phyloP scores from a whole-genome alignment of 2,888 invertebrate genomes.

The Ormyrus pomaceus region DNA sequence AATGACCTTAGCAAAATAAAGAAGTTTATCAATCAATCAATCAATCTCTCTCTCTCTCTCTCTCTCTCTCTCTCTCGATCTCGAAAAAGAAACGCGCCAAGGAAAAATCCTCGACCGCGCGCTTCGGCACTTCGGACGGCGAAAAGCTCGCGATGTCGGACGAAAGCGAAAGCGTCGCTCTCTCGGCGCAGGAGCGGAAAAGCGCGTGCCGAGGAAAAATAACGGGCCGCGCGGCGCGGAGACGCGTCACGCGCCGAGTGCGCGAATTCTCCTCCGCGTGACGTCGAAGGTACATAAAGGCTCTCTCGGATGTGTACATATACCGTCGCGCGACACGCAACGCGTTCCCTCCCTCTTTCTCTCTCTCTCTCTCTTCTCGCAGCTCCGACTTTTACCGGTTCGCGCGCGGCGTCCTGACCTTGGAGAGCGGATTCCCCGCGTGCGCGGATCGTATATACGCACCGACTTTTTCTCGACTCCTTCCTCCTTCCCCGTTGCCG shows the following conservation, averaged over 20 bases:
- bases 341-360: slow-evolving; percentile 19
- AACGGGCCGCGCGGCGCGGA: slow-evolving; percentile 7
- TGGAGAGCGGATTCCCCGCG: slow-evolving; percentile 33
- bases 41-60: too few relatives aligned
- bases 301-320: not conserved
- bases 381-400: slow-evolving; percentile 48
- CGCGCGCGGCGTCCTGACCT: slow-evolving; percentile 39
- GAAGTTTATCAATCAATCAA: too few relatives aligned
- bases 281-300: slow-evolving; percentile 37
- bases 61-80: too few relatives aligned
- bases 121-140: too few relatives aligned
- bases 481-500: slow-evolving; percentile 14
- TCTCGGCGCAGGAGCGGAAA: not conserved
- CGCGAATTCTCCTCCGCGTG: slow-evolving; percentile 5
- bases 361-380: slow-evolving; percentile 15
- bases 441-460: not conserved
- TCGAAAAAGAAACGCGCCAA: too few relatives aligned
- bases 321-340: slow-evolving; percentile 49
- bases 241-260: slow-evolving; percentile 23
- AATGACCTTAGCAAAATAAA: too few relatives aligned
- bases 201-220: slow-evolving; percentile 38
- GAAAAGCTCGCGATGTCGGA: too few relatives aligned
- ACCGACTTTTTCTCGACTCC: not conserved
- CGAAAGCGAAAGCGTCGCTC: too few relatives aligned
- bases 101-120: too few relatives aligned